Conservation (phyloP, 2,888 invertebrate species). For the Polydrusus cervinus region DNA sequence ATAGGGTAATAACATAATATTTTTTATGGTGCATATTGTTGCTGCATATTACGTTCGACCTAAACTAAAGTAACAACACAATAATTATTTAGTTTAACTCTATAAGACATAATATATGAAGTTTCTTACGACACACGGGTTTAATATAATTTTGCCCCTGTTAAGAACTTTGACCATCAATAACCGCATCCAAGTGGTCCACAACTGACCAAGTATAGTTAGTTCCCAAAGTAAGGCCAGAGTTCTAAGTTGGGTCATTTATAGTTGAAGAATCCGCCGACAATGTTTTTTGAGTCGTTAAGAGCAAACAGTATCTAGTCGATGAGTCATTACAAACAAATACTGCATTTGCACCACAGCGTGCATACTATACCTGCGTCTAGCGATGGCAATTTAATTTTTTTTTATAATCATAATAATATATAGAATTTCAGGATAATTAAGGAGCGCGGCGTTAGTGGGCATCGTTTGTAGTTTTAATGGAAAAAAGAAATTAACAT, state of each 20-base stretch:
- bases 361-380: too few relatives aligned
- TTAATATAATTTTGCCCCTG: constrained; percentile 10
- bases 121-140: neutral
- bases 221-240: constrained; percentile 3
- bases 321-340: too few relatives aligned
- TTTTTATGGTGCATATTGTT: too few relatives aligned
- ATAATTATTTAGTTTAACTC: neutral
- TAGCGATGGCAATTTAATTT: too few relatives aligned
- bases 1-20: too few relatives aligned
- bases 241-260: constrained; percentile 26
- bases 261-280: neutral
- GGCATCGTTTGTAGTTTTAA: too few relatives aligned
- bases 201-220: constrained; percentile 22
- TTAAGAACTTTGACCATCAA: constrained; percentile 22
- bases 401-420: too few relatives aligned
- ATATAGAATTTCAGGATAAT: too few relatives aligned
- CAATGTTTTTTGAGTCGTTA: neutral
- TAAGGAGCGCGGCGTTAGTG: too few relatives aligned
- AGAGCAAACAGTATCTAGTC: neutral
- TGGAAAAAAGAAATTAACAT: too few relatives aligned
- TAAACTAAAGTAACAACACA: neutral
- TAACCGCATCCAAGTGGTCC: constrained; percentile 24
- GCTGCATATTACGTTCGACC: too few relatives aligned
- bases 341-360: too few relatives aligned
- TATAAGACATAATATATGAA: constrained; percentile 17